Conservation (phyloP, 2,888 invertebrate species). For the Ceramica pisi region DNA sequence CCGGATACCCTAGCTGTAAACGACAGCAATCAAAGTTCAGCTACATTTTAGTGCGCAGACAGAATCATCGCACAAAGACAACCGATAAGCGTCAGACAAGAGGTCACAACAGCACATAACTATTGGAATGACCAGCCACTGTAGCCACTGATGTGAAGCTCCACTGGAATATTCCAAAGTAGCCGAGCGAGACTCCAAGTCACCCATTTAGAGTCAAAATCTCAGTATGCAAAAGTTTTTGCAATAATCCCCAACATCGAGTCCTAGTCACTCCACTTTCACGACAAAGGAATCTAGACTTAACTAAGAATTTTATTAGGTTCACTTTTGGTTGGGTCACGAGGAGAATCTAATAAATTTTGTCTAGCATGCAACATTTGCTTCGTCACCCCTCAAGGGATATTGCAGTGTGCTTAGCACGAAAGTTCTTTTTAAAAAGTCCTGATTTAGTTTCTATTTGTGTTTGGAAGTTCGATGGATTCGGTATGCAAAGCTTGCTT, state of each 20-base stretch:
- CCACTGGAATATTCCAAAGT: conserved; percentile 59
- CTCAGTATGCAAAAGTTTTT: conserved; percentile 74
- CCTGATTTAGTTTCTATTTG: conserved; percentile 63
- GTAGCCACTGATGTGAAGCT: conserved; percentile 48
- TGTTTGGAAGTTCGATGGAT: conserved; percentile 48
- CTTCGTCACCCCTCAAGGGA: conserved; percentile 77
- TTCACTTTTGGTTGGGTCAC: conserved; percentile 51
- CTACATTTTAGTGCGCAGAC: conserved; percentile 19
- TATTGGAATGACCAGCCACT: conserved; percentile 51
- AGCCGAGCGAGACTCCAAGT: conserved; percentile 67
- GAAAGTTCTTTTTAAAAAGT: conserved; percentile 64
- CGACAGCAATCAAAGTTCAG: conserved; percentile 13
- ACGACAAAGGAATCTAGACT: conserved; percentile 50
- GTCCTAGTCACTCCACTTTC: conserved; percentile 63
- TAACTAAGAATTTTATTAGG: conserved; percentile 37
- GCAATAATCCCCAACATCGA: conserved; percentile 73
- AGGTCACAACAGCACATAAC: conserved; percentile 45
- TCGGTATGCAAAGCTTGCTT: conserved; percentile 17
- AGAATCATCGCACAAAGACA: conserved; percentile 4
- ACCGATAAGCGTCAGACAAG: conserved; percentile 30
- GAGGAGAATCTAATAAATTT: conserved; percentile 75
- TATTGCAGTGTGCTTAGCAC: conserved; percentile 71
- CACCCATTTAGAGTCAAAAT: conserved; percentile 74
- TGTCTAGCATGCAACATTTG: conserved; percentile 80
- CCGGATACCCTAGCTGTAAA: conserved; percentile 12